Evolutionary conservation across 2,888 invertebrate species (phyloP).

Genomic region (Pristionchus mayeri): DNA sequence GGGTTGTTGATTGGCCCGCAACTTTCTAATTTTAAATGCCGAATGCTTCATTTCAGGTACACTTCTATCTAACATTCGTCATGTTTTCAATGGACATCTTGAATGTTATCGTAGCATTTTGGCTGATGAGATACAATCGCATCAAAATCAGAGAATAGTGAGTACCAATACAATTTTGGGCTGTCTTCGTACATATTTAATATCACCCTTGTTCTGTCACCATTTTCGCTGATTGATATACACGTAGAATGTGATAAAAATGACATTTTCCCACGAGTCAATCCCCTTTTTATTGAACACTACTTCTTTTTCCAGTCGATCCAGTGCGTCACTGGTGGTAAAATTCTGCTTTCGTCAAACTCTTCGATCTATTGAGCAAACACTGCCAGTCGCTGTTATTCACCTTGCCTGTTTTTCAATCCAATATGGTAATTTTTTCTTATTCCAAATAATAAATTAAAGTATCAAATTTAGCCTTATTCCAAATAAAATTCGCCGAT

Average conservation of each 20-base stretch:
- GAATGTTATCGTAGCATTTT: not conserved
- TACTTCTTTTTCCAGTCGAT: too few species aligned
- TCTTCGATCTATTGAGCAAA: not conserved
- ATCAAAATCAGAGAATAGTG: not conserved
- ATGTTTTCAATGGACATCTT: not conserved
- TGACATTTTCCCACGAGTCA: not conserved
- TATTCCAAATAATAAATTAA: too few species aligned
- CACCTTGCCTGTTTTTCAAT: not conserved
- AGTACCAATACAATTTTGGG: too few species aligned
- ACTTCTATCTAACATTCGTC: too few species aligned
- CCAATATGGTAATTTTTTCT: constrained; percentile 18
- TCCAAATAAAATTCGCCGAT: too few species aligned
- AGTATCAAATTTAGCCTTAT: too few species aligned
- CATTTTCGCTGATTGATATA: too few species aligned
- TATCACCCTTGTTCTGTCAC: not conserved
- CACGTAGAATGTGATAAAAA: not conserved
- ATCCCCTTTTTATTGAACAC: too few species aligned
- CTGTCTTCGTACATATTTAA: not conserved
- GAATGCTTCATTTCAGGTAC: too few species aligned
- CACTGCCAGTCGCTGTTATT: not conserved
- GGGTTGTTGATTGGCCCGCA: too few species aligned
- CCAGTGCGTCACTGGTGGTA: not conserved
- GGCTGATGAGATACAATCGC: not conserved
- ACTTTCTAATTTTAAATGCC: too few species aligned
- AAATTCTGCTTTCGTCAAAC: constrained; percentile 30